Evolutionary conservation across 2,113 vertebrate genomes (phyloP), one percentile per base, ranked within the genome.

Genomic region (Ictidomys tridecemlineatus): DNA sequence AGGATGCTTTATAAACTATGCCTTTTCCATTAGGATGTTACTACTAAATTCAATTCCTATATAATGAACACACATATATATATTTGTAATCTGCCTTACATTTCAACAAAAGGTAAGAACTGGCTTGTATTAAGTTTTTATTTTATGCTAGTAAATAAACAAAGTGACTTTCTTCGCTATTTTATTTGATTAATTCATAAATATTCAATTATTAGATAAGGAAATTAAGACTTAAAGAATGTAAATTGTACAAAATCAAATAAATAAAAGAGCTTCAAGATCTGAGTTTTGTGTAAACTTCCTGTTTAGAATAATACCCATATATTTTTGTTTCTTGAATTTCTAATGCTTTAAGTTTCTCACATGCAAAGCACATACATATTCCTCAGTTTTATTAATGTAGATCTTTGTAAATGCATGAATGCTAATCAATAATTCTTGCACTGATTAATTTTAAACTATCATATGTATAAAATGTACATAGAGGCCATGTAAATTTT

Each of bases 171-270:
- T 14, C 8, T 89, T 83, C 24, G 61, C 76, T 77, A 28, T 80
- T 90, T 69, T 4, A 30, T 84, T 72, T 51, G 32, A 79, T 48
- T 91, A 28, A 61, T 69, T 32, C 4, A 51, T 77, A 67, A 86
- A 37, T 63, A 26, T 56, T 4, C 37, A 39, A 10, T 86, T 92
- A 48, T 0, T 42, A 85, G 22, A 80, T 85, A 82, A 24, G 93
- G 51, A 89, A 83, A 72, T 1, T 76, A 32, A 85, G 24, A 0
- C 18, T 92, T 67, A 30, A 37, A 67, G 17, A 76, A 10, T 85
- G 70, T 61, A 90, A 93, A 80, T 92, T 85, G 51, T 56, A 13
- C 24, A 87, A 37, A 94, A 42, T 69, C 26, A 63, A 39, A 93
- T 2, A 61, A 1, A 12, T 45, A 9, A 28, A 28, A 73, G 37